phyloP scores from a whole-genome alignment of 2,797 vertebrate species.

The Micromesistius poutassou region DNA sequence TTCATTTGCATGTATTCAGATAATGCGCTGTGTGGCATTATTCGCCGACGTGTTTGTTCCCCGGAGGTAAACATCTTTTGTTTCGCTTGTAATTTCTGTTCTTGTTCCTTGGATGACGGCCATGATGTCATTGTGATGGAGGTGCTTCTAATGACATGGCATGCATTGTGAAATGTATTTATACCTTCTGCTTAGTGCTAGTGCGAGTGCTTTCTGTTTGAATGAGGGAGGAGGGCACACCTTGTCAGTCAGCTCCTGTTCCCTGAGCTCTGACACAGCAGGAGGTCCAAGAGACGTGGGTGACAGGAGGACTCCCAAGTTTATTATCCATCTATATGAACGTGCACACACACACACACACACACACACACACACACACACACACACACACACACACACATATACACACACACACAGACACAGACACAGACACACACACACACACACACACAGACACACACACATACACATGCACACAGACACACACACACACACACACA shows the following conservation, averaged over 20 bases:
- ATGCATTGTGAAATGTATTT: too few species aligned
- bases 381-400: neutral
- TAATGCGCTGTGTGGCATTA: neutral
- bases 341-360: too few species aligned
- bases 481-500: neutral
- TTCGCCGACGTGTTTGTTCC: neutral
- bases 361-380: too few species aligned
- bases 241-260: neutral
- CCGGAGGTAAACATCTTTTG: neutral
- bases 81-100: neutral
- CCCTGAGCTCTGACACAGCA: neutral
- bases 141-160: too few species aligned
- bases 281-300: neutral
- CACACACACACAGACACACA: constrained; percentile 10
- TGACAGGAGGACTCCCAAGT: neutral
- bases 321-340: neutral
- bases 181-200: too few species aligned
- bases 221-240: neutral
- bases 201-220: neutral
- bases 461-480: constrained; percentile 1
- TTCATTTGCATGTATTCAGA: neutral
- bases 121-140: neutral
- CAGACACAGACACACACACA: neutral
- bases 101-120: neutral
- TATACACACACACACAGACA: neutral